Base-by-base conservation (phyloP, 2,888 invertebrate genomes). In the Macrophya alboannulata region DNA sequence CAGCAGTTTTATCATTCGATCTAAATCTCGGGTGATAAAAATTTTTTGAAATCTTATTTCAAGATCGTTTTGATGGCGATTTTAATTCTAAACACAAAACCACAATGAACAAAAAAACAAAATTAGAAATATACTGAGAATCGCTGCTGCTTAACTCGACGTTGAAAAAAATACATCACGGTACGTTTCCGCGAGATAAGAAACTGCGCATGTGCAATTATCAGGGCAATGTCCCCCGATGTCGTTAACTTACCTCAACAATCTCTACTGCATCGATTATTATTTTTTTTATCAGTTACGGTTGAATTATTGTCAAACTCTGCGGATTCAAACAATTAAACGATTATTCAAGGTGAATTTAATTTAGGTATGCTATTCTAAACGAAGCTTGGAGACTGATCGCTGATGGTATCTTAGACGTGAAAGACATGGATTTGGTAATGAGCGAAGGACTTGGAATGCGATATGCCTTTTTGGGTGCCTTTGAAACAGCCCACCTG, bases 391-490 rank as follows among this genome's bases (percentile, higher is more conserved):
- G 98, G 97, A 96, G 98, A 88, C 94, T 99, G 79, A 97, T 99
- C 0, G 95, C 96, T 86, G 97, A 97, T 88, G 97, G 97, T 31
- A 95, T 99, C n/a, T 95, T 99, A 21, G 96, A 96, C 91, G 98
- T 97, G 0, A 96, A 97, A 89, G 99, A 99, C 92, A 95, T 99
- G 4, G 99, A 99, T 91, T 97, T 97, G 90, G 98, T 99, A 0
- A 99, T 99, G 96, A 97, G 97, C 0, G 97, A 98, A 92, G 99
- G 99, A 12, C 95, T 99, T 62, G 99, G 99, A 15, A 97, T 98
- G 96, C 95, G 99, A 79, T 99, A 99, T 92, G 99, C 99, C 9
- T 99, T 99, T 94, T 95, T 99, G 86, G 99, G 99, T 4, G 97
- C 98, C 0, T 94, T 99, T 87, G 99, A 99, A 95, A 98, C 98